Base-by-base conservation (phyloP, 2,888 invertebrate genomes). In the Copidosoma aretas region DNA sequence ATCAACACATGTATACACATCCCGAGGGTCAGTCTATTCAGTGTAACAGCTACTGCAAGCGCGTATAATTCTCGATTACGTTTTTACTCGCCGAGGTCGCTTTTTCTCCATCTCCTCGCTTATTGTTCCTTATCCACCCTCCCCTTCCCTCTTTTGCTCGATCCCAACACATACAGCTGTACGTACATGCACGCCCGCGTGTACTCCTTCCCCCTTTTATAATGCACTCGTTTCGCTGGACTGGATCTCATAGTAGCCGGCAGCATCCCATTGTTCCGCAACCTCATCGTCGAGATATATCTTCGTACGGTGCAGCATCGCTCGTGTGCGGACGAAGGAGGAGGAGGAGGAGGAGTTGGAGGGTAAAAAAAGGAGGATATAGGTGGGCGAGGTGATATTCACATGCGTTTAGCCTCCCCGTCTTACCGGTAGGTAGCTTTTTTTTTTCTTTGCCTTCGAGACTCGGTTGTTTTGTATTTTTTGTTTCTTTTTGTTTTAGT, bases 11-110 rank as follows among this genome's bases (percentile, higher is more conserved):
- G 19, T 19, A n/a, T 17, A 19, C 51, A 19, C 19, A 51, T 51
- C n/a, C 12, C 56, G n/a, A 17, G 67, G 52, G 53, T 67, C 53
- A 58, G 59, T 49, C 58, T 62, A 60, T 60, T 53, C 25, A 59
- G 17, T 54, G 10, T 32, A 25, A 25, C 32, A 24, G 64, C 56
- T 25, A 58, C 56, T 56, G 56, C 60, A 15, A 58, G 51, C 39
- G 57, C 32, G 64, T 64, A 39, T 22, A 68, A 21, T 21, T 57
- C 64, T 68, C 57, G 64, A 68, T 68, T 68, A 64, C 41, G 68
- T 68, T 68, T 68, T 68, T 64, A 64, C 46, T 49, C 54, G 58
- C 46, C 61, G 39, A 51, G 32, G 32, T 25, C 39, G 39, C 5
- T 24, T 22, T 60, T 22, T 39, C 46, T 63, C n/a, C 39, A 15